phyloP scores from a whole-genome alignment of 2,888 invertebrate genomes.

The Chalcosyrphus nemorum region DNA sequence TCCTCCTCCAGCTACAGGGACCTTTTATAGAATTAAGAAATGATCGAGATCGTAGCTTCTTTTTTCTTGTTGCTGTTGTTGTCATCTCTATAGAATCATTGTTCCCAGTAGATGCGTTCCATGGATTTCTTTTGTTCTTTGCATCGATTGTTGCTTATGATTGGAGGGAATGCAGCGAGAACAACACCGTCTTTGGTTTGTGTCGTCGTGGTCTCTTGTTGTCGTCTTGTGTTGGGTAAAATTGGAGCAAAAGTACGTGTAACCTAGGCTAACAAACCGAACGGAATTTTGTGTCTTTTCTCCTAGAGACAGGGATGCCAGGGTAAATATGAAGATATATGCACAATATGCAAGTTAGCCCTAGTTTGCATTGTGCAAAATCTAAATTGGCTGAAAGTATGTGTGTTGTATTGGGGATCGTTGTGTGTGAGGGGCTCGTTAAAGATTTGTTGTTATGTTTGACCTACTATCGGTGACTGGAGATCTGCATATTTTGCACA shows the following conservation, averaged over 20 bases:
- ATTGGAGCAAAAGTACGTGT: slow-evolving; percentile 70
- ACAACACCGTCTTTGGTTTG: slow-evolving; percentile 37
- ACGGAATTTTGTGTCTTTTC: slow-evolving; percentile 60
- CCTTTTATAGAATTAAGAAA: slow-evolving; percentile 73
- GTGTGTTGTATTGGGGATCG: slow-evolving; percentile 31
- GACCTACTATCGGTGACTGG: slow-evolving; percentile 71
- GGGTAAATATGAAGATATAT: slow-evolving; percentile 61
- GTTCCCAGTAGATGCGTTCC: slow-evolving; percentile 58
- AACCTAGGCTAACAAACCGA: slow-evolving; percentile 55
- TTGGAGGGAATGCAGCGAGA: slow-evolving; percentile 57
- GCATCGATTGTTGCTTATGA: slow-evolving; percentile 69
- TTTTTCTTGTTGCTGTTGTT: slow-evolving; percentile 22
- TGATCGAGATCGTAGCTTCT: slow-evolving; percentile 63
- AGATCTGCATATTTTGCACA: slow-evolving; percentile 70
- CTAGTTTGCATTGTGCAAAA: slow-evolving; percentile 66
- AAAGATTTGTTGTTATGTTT: slow-evolving; percentile 71
- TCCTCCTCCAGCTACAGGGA: slow-evolving; percentile 31
- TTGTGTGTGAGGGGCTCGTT: slow-evolving; percentile 61
- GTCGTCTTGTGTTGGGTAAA: slow-evolving; percentile 50
- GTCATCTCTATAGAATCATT: slow-evolving; percentile 60
- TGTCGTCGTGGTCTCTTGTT: slow-evolving; percentile 10
- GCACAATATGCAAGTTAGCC: slow-evolving; percentile 61
- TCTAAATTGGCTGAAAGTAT: slow-evolving; percentile 50
- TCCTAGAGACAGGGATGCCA: slow-evolving; percentile 5
- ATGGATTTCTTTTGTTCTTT: slow-evolving; percentile 68